These are phyloP conservation scores for Heteromyza rotundicornis DNA, from an alignment of 2,888 invertebrate genomes.

Conservation along the genomic window DNA sequence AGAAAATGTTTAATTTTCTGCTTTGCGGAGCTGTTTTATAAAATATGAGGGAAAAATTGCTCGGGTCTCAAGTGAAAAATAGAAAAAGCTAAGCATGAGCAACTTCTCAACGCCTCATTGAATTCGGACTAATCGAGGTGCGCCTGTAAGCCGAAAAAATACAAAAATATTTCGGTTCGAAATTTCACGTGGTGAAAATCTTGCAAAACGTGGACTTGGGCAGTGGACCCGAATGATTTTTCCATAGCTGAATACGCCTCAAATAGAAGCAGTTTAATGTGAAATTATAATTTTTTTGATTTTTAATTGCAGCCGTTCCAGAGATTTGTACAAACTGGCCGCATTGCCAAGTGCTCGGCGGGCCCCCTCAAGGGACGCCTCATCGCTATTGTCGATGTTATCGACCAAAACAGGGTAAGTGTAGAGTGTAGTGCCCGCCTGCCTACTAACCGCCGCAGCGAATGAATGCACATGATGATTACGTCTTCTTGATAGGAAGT, in stretches of 20 bases:
- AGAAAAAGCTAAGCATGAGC: not conserved
- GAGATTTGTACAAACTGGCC: constrained; percentile 95
- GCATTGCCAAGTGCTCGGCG: constrained; percentile 93
- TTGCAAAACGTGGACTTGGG: not conserved
- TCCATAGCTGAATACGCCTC: not conserved
- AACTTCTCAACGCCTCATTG: constrained; percentile 13
- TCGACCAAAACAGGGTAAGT: constrained; percentile 91
- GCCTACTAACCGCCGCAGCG: not conserved
- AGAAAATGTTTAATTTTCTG: constrained; percentile 35
- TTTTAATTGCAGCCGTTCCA: constrained; percentile 74
- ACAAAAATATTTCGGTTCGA: too few species aligned
- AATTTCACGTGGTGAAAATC: too few species aligned
- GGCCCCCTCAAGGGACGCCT: constrained; percentile 92
- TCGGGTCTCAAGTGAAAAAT: constrained; percentile 15
- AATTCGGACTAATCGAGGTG: too few species aligned
- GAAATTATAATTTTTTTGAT: constrained; percentile 3
- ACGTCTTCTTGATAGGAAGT: constrained; percentile 74
- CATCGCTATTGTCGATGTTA: constrained; percentile 92
- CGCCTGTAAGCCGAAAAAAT: too few species aligned
- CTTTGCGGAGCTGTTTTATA: constrained; percentile 14
- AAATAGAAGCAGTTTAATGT: not conserved
- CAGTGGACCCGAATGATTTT: not conserved
- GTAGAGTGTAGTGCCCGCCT: not conserved
- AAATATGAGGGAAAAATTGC: constrained; percentile 27
- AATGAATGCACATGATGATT: constrained; percentile 62